These are phyloP conservation scores for Petrocephalus microphthalmus DNA, from an alignment of 2,113 vertebrate species.

Conservation along the genomic window DNA sequence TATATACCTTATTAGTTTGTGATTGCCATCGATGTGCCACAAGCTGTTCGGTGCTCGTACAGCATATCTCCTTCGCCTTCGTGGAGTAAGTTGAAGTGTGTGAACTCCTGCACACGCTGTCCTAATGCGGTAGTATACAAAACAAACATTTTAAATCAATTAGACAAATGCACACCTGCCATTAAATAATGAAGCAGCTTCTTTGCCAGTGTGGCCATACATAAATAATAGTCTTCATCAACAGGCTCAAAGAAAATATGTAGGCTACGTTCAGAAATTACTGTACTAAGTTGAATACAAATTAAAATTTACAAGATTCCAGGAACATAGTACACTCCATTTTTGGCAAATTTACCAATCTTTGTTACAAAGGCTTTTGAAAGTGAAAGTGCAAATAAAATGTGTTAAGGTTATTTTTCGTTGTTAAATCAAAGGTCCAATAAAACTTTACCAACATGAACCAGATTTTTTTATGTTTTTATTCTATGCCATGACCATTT, in stretches of 20 bases:
- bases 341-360: too few species aligned
- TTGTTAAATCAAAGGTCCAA: too few species aligned
- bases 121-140: not conserved
- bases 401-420: too few species aligned
- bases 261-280: too few species aligned
- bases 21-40: conserved; percentile 22
- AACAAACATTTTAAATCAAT: not conserved
- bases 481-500: too few species aligned
- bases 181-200: not conserved
- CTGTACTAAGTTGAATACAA: too few species aligned
- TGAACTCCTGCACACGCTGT: not conserved
- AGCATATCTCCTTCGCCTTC: not conserved
- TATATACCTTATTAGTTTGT: conserved; percentile 17
- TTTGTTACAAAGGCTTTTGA: too few species aligned
- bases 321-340: too few species aligned
- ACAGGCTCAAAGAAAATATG: not conserved
- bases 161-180: not conserved
- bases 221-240: not conserved
- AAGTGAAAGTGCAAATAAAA: too few species aligned
- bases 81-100: not conserved
- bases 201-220: not conserved
- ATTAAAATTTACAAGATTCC: too few species aligned
- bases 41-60: conserved; percentile 8
- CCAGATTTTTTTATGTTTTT: too few species aligned
- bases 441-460: too few species aligned